A percentile compares a stretch with the other conserved stretches of the same genome.
phyloP scores from a whole-genome alignment of 2,888 invertebrate species.

The Maniola hyperantus region DNA sequence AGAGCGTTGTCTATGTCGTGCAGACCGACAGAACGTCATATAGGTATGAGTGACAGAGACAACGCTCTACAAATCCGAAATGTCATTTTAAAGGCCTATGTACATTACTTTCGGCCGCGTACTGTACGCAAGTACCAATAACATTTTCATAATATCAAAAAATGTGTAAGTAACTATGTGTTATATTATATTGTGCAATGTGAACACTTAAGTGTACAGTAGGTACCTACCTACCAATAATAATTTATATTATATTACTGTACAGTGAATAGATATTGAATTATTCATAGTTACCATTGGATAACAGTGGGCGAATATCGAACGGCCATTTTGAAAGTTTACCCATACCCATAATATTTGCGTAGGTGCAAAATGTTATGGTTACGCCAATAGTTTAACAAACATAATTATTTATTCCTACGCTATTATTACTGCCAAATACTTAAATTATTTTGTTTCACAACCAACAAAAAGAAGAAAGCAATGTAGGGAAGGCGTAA shows the following conservation, averaged over 20 bases:
- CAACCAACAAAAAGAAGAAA: neutral
- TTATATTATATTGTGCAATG: neutral
- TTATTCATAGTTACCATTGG: constrained; percentile 41
- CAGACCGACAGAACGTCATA: no score
- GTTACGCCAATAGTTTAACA: constrained; percentile 42
- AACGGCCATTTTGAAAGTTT: constrained; percentile 70
- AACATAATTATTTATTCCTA: constrained; percentile 10
- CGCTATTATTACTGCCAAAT: constrained; percentile 2
- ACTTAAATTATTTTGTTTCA: neutral
- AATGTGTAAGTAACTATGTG: neutral
- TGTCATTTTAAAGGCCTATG: no score
- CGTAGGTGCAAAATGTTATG: constrained; percentile 61
- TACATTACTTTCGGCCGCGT: no score
- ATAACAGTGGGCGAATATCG: constrained; percentile 66
- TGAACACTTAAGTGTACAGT: neutral
- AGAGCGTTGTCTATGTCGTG: no score
- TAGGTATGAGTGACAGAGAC: no score
- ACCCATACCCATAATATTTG: constrained; percentile 49
- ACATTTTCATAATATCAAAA: no score
- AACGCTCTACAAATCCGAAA: no score
- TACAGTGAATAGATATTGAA: constrained; percentile 40
- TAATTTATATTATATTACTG: constrained; percentile 34
- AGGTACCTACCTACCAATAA: constrained; percentile 13
- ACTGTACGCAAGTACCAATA: no score
- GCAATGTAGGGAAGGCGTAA: no score